phyloP scores from a whole-genome alignment of 2,797 vertebrate genomes.

The Spizella passerina region DNA sequence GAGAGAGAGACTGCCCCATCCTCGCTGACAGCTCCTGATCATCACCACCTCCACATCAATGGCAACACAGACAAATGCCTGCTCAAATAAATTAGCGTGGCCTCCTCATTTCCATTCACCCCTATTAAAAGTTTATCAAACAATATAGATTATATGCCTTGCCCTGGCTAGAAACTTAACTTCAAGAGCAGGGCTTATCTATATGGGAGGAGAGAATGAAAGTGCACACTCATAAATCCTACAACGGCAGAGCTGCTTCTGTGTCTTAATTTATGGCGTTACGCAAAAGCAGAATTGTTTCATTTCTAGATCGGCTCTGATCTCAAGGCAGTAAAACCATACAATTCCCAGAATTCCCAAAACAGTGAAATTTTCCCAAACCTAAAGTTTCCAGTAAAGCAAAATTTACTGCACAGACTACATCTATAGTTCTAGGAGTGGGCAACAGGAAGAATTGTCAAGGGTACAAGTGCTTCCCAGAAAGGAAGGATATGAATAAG shows the following conservation, averaged over 20 bases:
- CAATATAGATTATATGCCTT: neutral
- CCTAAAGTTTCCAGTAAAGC: neutral
- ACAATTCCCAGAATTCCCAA: neutral
- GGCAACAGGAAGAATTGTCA: constrained; percentile 36
- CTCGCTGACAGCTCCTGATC: neutral
- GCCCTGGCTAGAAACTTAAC: neutral
- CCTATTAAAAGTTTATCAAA: neutral
- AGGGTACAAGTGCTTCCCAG: constrained; percentile 28
- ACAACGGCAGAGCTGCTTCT: neutral
- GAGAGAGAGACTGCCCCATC: neutral
- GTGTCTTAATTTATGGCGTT: neutral
- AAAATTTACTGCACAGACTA: neutral
- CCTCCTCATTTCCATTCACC: neutral
- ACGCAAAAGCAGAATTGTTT: neutral
- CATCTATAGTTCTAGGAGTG: neutral
- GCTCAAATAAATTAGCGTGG: neutral
- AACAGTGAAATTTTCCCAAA: neutral
- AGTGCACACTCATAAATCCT: neutral
- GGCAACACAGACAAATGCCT: neutral
- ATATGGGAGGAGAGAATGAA: neutral
- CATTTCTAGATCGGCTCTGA: neutral
- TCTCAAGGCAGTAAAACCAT: neutral
- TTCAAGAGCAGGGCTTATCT: neutral
- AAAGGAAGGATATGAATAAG: constrained; percentile 70
- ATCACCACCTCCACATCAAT: neutral